A percentile compares a stretch with the other conserved stretches of the same genome.
Conservation (phyloP, 1,140 invertebrate species). For the Drosophila tani region DNA sequence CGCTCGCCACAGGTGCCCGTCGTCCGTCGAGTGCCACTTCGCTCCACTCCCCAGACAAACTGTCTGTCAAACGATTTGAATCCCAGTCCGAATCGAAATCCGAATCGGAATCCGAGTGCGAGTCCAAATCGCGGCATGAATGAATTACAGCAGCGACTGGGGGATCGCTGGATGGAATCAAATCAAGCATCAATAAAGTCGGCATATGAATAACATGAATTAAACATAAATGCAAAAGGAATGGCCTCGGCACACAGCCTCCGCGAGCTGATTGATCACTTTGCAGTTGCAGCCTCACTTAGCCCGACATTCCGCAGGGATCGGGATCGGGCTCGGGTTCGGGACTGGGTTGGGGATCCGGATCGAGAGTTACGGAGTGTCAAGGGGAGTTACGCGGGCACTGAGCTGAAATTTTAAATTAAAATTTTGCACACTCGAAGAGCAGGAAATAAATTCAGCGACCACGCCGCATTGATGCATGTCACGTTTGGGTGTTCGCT, state of each 20-base stretch:
- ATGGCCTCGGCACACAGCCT: conserved; percentile 23
- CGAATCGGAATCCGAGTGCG: conserved; percentile 13
- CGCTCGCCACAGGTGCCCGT: conserved; percentile 77
- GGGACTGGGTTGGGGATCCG: background rate
- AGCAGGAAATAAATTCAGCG: conserved; percentile 82
- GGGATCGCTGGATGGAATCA: conserved; percentile 59
- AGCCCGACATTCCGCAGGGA: conserved; percentile 39
- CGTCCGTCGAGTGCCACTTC: conserved; percentile 23
- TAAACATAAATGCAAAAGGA: conserved; percentile 81
- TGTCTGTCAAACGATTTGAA: conserved; percentile 77
- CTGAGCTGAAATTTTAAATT: conserved; percentile 71
- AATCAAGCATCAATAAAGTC: conserved; percentile 84
- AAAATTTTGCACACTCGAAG: conserved; percentile 79
- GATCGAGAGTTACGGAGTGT: conserved; percentile 19
- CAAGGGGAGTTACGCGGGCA: conserved; percentile 7
- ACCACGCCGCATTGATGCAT: conserved; percentile 74
- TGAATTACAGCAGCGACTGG: conserved; percentile 67
- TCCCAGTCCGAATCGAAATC: conserved; percentile 59
- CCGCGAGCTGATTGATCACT: conserved; percentile 75
- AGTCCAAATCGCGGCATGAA: conserved; percentile 67
- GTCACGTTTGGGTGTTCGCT: conserved; percentile 71
- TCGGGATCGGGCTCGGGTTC: background rate
- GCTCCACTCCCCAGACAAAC: conserved; percentile 66
- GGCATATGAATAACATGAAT: conserved; percentile 83
- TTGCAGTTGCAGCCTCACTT: conserved; percentile 51